Evolutionary conservation across 2,113 vertebrate species (phyloP).

Genomic region (Solea senegalensis): DNA sequence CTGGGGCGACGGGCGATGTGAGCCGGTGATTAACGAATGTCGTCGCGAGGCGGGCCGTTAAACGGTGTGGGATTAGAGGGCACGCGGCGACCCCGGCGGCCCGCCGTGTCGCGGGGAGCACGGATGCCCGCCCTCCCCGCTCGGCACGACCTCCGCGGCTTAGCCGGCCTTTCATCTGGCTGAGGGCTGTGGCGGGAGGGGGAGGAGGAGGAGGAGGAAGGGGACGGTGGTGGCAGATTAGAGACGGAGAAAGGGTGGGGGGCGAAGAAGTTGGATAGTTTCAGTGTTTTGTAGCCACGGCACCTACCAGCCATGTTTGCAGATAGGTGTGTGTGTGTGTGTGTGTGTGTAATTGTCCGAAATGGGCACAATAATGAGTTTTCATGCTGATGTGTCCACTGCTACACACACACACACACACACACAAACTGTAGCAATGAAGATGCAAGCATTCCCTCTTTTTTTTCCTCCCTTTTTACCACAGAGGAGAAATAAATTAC

Average conservation of each 20-base stretch:
- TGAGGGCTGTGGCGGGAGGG: constrained; percentile 60
- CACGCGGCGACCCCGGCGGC: constrained; percentile 54
- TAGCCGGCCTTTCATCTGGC: constrained; percentile 80
- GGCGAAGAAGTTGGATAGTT: constrained; percentile 73
- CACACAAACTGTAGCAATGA: constrained; percentile 40
- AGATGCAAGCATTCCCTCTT: constrained; percentile 67
- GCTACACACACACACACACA: constrained; percentile 6
- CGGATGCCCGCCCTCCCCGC: constrained; percentile 53
- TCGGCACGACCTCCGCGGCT: constrained; percentile 75
- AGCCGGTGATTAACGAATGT: constrained; percentile 79
- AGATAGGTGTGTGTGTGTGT: constrained; percentile 30
- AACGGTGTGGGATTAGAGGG: constrained; percentile 82
- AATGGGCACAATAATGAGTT: constrained; percentile 77
- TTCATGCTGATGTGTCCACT: constrained; percentile 58
- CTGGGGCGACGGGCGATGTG: constrained; percentile 76
- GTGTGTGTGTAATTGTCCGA: constrained; percentile 60
- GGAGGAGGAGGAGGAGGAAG: constrained; percentile 12
- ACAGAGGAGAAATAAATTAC: constrained; percentile 77
- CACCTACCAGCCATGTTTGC: constrained; percentile 45
- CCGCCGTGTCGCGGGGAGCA: constrained; percentile 68
- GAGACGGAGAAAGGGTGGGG: constrained; percentile 20
- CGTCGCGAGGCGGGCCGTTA: constrained; percentile 74
- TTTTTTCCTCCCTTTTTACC: constrained; percentile 38
- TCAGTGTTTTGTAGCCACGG: constrained; percentile 57
- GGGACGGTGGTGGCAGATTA: not conserved